phyloP scores from a whole-genome alignment of 2,888 invertebrate genomes.

The Amaurobius ferox region DNA sequence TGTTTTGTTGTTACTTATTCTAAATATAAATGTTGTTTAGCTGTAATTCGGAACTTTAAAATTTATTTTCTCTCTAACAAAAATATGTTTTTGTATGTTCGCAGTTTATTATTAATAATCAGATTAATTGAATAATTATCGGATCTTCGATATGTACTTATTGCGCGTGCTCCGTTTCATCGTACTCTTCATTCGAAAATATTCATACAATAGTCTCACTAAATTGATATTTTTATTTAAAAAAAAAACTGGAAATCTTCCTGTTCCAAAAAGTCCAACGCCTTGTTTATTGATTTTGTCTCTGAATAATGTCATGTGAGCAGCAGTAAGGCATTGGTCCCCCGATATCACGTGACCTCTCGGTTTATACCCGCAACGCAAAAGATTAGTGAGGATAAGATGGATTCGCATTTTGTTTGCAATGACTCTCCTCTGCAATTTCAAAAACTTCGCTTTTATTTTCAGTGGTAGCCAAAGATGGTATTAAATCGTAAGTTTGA shows the following conservation, averaged over 20 bases:
- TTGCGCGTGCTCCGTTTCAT: too few species aligned
- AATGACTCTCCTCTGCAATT: constrained; percentile 35
- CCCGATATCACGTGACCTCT: constrained; percentile 55
- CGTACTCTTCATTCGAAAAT: too few species aligned
- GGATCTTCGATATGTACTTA: too few species aligned
- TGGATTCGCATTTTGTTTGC: constrained; percentile 56
- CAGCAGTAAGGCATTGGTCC: constrained; percentile 40
- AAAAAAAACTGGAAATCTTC: not conserved
- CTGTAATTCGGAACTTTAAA: too few species aligned
- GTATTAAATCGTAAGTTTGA: constrained; percentile 59
- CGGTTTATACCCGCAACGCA: constrained; percentile 56
- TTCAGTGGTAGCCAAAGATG: constrained; percentile 39
- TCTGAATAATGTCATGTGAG: constrained; percentile 38
- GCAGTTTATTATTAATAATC: too few species aligned
- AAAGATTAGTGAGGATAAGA: constrained; percentile 53
- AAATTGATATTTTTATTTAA: not conserved
- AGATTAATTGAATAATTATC: too few species aligned
- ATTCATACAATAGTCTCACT: too few species aligned
- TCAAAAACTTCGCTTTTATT: constrained; percentile 21
- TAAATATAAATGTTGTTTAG: too few species aligned
- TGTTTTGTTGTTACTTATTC: too few species aligned
- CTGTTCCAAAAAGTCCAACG: constrained; percentile 2
- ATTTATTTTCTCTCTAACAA: too few species aligned
- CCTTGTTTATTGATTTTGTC: constrained; percentile 53
- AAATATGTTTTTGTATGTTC: too few species aligned